Percentiles rank a stretch among this genome's conserved stretches.
Evolutionary conservation across 2,797 vertebrate species (phyloP).

Genomic region (Bucorvus abyssinicus): DNA sequence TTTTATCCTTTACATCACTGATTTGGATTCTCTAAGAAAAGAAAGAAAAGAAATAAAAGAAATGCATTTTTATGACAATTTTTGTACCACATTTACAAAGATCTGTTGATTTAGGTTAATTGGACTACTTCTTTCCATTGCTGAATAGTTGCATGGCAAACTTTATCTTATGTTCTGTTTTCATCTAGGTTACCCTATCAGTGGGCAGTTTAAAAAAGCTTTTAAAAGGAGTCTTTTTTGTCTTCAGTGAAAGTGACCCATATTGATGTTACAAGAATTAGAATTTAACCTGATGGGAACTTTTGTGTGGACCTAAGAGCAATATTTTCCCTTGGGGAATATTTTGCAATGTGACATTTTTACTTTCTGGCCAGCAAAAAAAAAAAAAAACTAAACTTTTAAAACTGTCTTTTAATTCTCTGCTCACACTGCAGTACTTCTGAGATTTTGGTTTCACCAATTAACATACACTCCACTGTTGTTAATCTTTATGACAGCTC

Average conservation of each 20-base stretch:
- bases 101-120: neutral
- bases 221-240: neutral
- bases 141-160: neutral
- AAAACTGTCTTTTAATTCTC: conserved; percentile 24
- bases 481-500: conserved; percentile 53
- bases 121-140: neutral
- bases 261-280: neutral
- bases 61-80: neutral
- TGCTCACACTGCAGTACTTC: conserved; percentile 1
- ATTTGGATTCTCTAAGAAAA: neutral
- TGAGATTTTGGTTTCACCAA: conserved; percentile 40
- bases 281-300: neutral
- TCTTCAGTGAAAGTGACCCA: neutral
- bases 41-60: neutral
- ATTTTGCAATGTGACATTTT: neutral
- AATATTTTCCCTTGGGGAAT: neutral
- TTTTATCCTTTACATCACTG: neutral
- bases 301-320: neutral
- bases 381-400: neutral
- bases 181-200: neutral
- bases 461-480: conserved; percentile 17
- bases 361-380: neutral
- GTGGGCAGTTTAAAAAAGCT: neutral
- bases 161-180: neutral
- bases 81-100: neutral